Conservation (phyloP, 2,888 invertebrate species). For the Microctonus brassicae region DNA sequence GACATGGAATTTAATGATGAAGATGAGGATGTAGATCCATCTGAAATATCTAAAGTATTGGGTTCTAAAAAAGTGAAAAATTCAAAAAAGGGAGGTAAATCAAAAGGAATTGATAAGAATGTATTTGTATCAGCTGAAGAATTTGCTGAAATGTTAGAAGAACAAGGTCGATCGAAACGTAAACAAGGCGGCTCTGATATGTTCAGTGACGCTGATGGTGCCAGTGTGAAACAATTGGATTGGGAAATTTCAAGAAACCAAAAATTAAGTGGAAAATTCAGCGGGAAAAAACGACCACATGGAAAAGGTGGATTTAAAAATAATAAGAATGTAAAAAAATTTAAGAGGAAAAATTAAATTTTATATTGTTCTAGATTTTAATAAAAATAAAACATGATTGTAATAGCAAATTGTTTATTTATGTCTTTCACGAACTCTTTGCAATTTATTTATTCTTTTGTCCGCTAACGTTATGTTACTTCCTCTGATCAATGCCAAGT, state of each 20-base stretch:
- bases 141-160: slow-evolving; percentile 89
- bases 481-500: background rate
- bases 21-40: slow-evolving; percentile 57
- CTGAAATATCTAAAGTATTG: slow-evolving; percentile 50
- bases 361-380: background rate
- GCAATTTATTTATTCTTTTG: background rate
- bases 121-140: slow-evolving; percentile 89
- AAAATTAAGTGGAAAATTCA: slow-evolving; percentile 47
- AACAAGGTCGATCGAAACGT: slow-evolving; percentile 76
- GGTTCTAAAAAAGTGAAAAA: slow-evolving; percentile 40
- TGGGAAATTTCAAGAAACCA: slow-evolving; percentile 82
- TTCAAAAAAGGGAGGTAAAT: slow-evolving; percentile 34
- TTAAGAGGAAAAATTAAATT: slow-evolving; percentile 47
- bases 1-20: slow-evolving; percentile 64
- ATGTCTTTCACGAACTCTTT: background rate
- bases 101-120: slow-evolving; percentile 53
- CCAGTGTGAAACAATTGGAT: slow-evolving; percentile 82
- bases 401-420: slow-evolving; percentile 21
- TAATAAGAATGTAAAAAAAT: slow-evolving; percentile 52
- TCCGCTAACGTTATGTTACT: background rate
- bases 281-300: slow-evolving; percentile 41
- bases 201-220: slow-evolving; percentile 82
- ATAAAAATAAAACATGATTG: background rate
- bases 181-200: slow-evolving; percentile 78
- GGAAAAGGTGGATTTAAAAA: slow-evolving; percentile 48